Evolutionary conservation across 1,140 invertebrate genomes (phyloP).

Genomic region (Atopsyche davidsoni): DNA sequence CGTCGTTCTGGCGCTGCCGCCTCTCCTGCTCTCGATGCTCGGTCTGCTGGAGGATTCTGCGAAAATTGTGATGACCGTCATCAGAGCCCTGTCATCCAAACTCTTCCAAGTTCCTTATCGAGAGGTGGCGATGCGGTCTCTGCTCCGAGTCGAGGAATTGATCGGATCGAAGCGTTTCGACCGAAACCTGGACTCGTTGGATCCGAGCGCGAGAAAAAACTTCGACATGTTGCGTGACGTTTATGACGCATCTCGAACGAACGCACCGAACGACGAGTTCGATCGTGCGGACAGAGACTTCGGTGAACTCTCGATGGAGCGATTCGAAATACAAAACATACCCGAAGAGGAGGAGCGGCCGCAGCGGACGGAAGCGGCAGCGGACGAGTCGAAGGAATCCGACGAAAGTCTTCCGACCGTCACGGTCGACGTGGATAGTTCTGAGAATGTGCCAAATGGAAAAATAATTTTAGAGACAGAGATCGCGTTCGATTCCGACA

Average conservation of each 20-base stretch:
- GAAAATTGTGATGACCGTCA: constrained; percentile 42
- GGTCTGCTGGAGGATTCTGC: constrained; percentile 39
- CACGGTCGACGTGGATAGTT: constrained; percentile 24
- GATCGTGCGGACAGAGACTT: not conserved
- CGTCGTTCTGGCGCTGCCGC: constrained; percentile 60
- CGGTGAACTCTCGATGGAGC: not conserved
- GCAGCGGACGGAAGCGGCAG: not conserved
- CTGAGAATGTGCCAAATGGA: constrained; percentile 33
- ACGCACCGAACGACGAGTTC: not conserved
- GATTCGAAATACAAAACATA: not conserved
- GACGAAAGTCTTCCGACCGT: constrained; percentile 7
- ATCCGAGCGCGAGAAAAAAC: constrained; percentile 53
- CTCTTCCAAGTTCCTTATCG: constrained; percentile 60
- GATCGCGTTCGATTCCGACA: constrained; percentile 70
- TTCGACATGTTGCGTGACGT: constrained; percentile 62
- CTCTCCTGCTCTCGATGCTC: constrained; percentile 51
- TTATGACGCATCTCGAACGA: constrained; percentile 37
- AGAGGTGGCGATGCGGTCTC: constrained; percentile 60
- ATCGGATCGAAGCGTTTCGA: constrained; percentile 60
- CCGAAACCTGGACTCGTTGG: constrained; percentile 42
- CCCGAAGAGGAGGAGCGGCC: constrained; percentile 2
- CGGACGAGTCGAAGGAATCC: not conserved
- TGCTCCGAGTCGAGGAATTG: constrained; percentile 59
- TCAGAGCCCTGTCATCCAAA: constrained; percentile 57
- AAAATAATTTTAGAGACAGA: constrained; percentile 73